Evolutionary conservation across 2,888 invertebrate species (phyloP).

Genomic region (Chrysolina oricalcia): DNA sequence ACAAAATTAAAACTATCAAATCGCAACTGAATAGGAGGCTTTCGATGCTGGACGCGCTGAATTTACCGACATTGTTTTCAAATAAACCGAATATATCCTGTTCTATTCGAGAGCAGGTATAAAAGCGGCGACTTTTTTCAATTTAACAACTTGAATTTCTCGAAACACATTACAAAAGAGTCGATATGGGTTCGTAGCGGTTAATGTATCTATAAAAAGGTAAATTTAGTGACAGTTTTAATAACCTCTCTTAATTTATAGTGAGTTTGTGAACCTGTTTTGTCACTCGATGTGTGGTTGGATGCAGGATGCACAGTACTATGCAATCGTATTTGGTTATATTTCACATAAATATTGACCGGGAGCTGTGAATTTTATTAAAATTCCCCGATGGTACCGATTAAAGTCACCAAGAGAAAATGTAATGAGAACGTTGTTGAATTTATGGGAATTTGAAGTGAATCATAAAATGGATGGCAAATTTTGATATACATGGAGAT

Average conservation of each 20-base stretch:
- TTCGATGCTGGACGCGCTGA: not conserved
- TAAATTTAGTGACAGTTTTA: slow-evolving; percentile 55
- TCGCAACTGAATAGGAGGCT: slow-evolving; percentile 31
- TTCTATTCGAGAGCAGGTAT: slow-evolving; percentile 26
- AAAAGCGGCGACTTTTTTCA: slow-evolving; percentile 34
- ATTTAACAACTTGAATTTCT: slow-evolving; percentile 49
- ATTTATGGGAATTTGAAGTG: slow-evolving; percentile 14
- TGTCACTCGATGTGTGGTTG: slow-evolving; percentile 58
- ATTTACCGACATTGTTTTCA: slow-evolving; percentile 14
- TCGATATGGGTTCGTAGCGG: slow-evolving; percentile 46
- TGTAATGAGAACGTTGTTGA: slow-evolving; percentile 49
- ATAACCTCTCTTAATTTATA: slow-evolving; percentile 60
- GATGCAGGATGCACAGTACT: slow-evolving; percentile 54
- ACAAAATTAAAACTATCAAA: slow-evolving; percentile 60
- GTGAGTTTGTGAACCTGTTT: slow-evolving; percentile 56
- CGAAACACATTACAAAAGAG: slow-evolving; percentile 48
- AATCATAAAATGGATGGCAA: not conserved
- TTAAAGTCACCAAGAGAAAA: slow-evolving; percentile 65
- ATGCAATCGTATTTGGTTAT: slow-evolving; percentile 65
- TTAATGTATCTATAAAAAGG: slow-evolving; percentile 54
- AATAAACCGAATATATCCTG: not conserved
- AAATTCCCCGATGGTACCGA: slow-evolving; percentile 57
- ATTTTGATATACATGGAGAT: not conserved
- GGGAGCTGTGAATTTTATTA: slow-evolving; percentile 62
- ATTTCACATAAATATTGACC: slow-evolving; percentile 66